Evolutionary conservation across 2,113 vertebrate genomes (phyloP).

Genomic region (Sakesphorus luctuosus): DNA sequence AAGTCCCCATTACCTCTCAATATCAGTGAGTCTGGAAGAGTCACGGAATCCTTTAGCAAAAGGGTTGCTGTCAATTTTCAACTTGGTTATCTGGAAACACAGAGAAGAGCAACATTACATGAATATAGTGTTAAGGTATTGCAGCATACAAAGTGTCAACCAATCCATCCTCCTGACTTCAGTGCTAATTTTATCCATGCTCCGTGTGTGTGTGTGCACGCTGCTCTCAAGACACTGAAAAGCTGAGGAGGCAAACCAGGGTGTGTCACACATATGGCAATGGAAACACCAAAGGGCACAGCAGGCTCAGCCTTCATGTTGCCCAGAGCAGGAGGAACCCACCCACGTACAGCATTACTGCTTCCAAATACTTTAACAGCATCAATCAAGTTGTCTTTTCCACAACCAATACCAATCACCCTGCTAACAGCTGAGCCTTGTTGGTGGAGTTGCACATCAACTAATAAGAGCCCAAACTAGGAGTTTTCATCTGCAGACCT

Average conservation of each 20-base stretch:
- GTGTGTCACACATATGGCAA: neutral
- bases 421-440: neutral
- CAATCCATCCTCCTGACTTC: neutral
- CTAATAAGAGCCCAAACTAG: neutral
- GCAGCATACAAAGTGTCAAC: neutral
- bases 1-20: slow-evolving; percentile 95
- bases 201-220: neutral
- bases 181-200: neutral
- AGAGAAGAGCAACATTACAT: slow-evolving; percentile 35
- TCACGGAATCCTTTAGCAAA: slow-evolving; percentile 99
- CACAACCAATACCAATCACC: neutral
- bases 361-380: neutral
- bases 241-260: neutral
- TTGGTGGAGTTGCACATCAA: neutral
- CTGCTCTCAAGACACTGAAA: neutral
- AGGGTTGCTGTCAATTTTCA: slow-evolving; percentile 99
- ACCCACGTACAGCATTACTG: fast-evolving
- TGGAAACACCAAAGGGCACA: neutral
- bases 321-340: neutral
- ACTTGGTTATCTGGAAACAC: slow-evolving; percentile 92
- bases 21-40: slow-evolving; percentile 97
- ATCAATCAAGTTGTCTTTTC: neutral
- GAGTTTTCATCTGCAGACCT: neutral
- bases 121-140: neutral
- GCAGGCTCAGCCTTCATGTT: neutral